These are phyloP conservation scores for Clarias fuscus DNA, from an alignment of 2,797 vertebrate genomes.

Conservation along the genomic window DNA sequence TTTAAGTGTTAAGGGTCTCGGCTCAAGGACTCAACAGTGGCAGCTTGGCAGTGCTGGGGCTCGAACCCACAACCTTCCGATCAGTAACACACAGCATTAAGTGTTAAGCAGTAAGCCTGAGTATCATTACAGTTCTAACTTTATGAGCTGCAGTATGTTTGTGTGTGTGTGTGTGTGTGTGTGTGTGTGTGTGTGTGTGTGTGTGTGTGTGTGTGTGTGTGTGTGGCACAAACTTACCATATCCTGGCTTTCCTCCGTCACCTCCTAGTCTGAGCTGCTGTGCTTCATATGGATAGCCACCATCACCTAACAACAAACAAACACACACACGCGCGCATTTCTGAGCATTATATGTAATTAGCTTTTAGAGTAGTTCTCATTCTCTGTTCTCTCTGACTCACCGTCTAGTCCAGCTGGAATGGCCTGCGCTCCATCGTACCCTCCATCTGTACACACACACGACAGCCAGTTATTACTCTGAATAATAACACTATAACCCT, in stretches of 20 bases:
- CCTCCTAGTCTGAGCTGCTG: slow-evolving; percentile 68
- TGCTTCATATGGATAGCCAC: slow-evolving; percentile 66
- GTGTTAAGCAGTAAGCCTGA: too few relatives aligned
- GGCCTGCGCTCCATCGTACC: slow-evolving; percentile 66
- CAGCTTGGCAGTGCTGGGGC: too few relatives aligned
- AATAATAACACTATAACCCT: not conserved
- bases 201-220: too few relatives aligned
- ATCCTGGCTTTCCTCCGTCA: slow-evolving; percentile 68
- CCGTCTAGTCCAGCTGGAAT: slow-evolving; percentile 73
- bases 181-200: too few relatives aligned
- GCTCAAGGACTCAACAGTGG: too few relatives aligned
- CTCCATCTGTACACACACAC: slow-evolving; percentile 54
- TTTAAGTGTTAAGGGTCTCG: too few relatives aligned
- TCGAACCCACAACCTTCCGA: too few relatives aligned
- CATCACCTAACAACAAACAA: slow-evolving; percentile 60
- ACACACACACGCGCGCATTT: not conserved
- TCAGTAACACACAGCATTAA: too few relatives aligned
- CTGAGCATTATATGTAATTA: not conserved
- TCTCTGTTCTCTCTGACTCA: slow-evolving; percentile 49
- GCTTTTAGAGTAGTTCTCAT: not conserved
- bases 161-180: too few relatives aligned
- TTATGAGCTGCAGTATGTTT: too few relatives aligned
- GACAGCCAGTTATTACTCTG: not conserved
- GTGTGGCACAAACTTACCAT: slow-evolving; percentile 64
- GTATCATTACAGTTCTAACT: too few relatives aligned